Evolutionary conservation across 1,140 invertebrate species (phyloP), one percentile per base, ranked within the genome.

Genomic region (Telenomus remus): DNA sequence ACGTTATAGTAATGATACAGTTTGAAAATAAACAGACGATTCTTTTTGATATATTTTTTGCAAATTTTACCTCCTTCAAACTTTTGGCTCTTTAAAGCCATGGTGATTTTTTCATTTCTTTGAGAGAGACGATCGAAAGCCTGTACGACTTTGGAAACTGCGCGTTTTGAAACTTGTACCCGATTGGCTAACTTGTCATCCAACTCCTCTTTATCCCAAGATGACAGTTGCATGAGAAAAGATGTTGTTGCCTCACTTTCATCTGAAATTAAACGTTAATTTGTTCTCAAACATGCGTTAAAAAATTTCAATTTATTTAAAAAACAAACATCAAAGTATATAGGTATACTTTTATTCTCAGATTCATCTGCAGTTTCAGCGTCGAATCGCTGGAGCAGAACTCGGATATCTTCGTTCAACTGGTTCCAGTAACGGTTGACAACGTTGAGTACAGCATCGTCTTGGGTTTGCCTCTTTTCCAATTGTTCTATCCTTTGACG

Each of bases 351-450:
- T 90, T 94, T 95, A 84, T 95, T 97, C 89, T 98, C 96, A 15
- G 94, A 94, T 88, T 98, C 97, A 91, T 98, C 97, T 27, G 96
- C 95, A 39, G 96, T 98, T 88, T 99, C 97, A 9, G 97, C 96
- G 91, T 98, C 97, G 91, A 99, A 98, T 80, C 97, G 90, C 85
- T 98, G 97, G 63, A 99, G 88, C 16, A 99, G 85, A 33, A 99
- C 93, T 78, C 97, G 89, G 71, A 99, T 96, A 88, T 99, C 97
- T 90, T 99, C 97, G 90, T 99, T 97, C 10, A 98, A 89, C 84
- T 97, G 94, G 89, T 97, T 99, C 97, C 97, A 99, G 87, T 99
- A 98, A 68, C 97, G 91, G 90, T 99, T 99, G 7, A 99, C 96
- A 64, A 98, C 97, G 90, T 97, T 98, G 8, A 99, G 89, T 10